These are phyloP conservation scores for Sinotaia quadrata DNA, from an alignment of 2,888 invertebrate genomes.

Conservation along the genomic window DNA sequence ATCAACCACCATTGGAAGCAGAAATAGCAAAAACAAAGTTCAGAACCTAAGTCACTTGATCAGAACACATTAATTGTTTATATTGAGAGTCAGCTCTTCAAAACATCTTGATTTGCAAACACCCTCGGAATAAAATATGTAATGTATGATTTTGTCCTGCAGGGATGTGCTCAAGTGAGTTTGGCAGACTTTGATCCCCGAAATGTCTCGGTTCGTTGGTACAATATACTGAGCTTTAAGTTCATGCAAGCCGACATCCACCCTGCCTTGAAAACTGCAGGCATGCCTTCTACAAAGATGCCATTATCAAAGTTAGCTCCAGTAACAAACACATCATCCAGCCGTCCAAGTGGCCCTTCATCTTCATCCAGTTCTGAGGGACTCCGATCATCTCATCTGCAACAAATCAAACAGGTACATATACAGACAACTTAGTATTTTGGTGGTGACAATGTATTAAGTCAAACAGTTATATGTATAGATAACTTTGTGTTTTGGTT, in stretches of 20 bases:
- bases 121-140: no score
- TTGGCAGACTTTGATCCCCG: conserved; percentile 94
- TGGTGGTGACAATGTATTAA: background rate
- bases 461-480: conserved; percentile 24
- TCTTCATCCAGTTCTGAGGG: conserved; percentile 33
- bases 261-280: background rate
- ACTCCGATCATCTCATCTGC: conserved; percentile 17
- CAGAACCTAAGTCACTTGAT: no score
- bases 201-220: conserved; percentile 88
- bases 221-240: conserved; percentile 90
- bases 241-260: conserved; percentile 78
- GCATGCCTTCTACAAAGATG: background rate
- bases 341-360: conserved; percentile 16
- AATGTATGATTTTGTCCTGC: no score
- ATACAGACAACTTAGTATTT: background rate
- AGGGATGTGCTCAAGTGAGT: conserved; percentile 97
- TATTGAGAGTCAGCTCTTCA: no score
- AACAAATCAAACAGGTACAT: conserved; percentile 29
- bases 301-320: background rate
- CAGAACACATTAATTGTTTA: no score
- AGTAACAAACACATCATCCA: background rate
- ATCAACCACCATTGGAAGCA: no score
- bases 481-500: background rate
- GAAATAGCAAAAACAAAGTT: no score
- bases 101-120: no score